These are phyloP conservation scores for Xestia xanthographa DNA, from an alignment of 2,888 invertebrate genomes.

Conservation along the genomic window DNA sequence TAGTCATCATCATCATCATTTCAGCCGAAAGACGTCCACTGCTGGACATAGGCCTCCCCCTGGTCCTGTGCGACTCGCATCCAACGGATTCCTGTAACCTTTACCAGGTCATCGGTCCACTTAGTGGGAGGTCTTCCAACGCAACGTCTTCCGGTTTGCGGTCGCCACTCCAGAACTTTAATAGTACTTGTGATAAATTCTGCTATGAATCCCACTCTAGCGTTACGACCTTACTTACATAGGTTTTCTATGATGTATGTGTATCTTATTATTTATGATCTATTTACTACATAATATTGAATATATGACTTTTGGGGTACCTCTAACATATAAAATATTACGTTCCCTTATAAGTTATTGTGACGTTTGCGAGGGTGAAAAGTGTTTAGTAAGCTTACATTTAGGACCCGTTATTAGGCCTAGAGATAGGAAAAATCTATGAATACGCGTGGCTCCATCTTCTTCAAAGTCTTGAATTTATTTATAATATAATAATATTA, in stretches of 20 bases:
- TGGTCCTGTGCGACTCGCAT: too few species aligned
- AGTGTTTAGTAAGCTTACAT: conserved; percentile 3
- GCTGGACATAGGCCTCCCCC: too few species aligned
- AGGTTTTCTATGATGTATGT: neutral
- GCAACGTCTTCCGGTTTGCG: too few species aligned
- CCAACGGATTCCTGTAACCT: too few species aligned
- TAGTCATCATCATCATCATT: too few species aligned
- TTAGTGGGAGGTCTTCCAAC: too few species aligned
- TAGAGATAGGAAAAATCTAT: neutral
- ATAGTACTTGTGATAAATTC: neutral
- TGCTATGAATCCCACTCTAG: neutral
- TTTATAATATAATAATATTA: too few species aligned
- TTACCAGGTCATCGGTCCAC: too few species aligned
- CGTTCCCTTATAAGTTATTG: conserved; percentile 8
- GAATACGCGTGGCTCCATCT: neutral
- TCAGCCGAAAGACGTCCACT: too few species aligned
- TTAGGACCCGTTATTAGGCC: neutral
- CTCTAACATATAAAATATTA: conserved; percentile 24
- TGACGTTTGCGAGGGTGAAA: conserved; percentile 1
- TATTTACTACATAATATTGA: conserved; percentile 21
- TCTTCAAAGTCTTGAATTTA: neutral
- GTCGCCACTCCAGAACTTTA: too few species aligned
- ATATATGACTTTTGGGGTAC: conserved; percentile 28
- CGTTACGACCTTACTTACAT: neutral
- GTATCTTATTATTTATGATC: conserved; percentile 20